Evolutionary conservation across 1,140 invertebrate genomes (phyloP), one percentile per base, ranked within the genome.

Genomic region (Armadillidium nasatum): DNA sequence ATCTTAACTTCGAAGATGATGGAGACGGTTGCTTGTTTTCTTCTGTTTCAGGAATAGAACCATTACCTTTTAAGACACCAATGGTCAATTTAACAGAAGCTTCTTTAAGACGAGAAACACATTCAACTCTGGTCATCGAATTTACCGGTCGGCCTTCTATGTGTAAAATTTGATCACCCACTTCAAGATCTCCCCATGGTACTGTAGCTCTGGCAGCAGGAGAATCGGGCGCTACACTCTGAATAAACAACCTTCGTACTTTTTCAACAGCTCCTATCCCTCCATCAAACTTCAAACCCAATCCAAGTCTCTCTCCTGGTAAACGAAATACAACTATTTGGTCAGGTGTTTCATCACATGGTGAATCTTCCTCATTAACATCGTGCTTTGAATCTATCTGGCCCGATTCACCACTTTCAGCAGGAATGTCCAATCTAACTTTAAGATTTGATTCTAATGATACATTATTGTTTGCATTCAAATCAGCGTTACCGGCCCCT

Each of bases 261-360:
- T 88, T 88, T 82, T 94, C 92, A 11, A 87, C 87, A 15, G 82
- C 80, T 23, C 82, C 81, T 23, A 89, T 90, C 4, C 93, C 94
- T 45, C 94, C 94, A 85, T 96, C 94, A 83, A 97, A 96, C 83
- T 94, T 94, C 0, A 97, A 85, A 0, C 94, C 94, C 82, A 97
- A 93, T 0, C 95, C 95, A 0, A 97, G 85, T 60, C 93, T 88
- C 84, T 96, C 94, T 0, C 94, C 94, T 0, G 93, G 93, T 73
- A 95, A 87, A 74, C 94, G 88, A 82, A 92, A 93, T 10, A 95
- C 90, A 46, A 90, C 86, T 19, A 95, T 89, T 73, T 81, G 76
- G 23, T 82, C 82, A 0, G 79, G 78, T 19, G 80, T 75, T 10
- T n/a, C 74, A 33, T 33, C 6, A 6, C 33, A 33, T 33, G 2